These are phyloP conservation scores for Pasiphila rectangulata DNA, from an alignment of 2,888 invertebrate species.

Conservation along the genomic window DNA sequence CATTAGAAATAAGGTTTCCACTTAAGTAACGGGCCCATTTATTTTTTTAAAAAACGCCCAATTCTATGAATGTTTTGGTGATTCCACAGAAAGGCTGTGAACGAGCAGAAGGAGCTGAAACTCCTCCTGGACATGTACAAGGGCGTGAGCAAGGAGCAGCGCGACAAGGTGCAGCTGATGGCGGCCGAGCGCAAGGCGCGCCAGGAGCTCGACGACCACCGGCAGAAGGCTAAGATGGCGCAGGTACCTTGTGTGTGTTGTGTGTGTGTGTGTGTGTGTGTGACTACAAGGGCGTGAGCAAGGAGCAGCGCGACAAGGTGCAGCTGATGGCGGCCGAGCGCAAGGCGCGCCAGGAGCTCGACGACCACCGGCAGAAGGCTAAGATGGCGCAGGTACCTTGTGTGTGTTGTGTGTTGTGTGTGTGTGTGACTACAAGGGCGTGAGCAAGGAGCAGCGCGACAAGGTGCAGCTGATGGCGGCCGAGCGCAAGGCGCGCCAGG, in stretches of 20 bases:
- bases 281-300: conserved; percentile 98
- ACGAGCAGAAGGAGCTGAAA: conserved; percentile 97
- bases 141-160: conserved; percentile 96
- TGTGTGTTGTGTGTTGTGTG: too few species aligned
- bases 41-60: too few species aligned
- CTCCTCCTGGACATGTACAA: conserved; percentile 97
- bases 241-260: too few species aligned
- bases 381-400: too few species aligned
- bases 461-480: conserved; percentile 98
- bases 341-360: conserved; percentile 93
- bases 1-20: too few species aligned
- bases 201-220: conserved; percentile 93
- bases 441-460: conserved; percentile 96
- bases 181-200: conserved; percentile 95
- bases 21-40: too few species aligned
- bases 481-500: conserved; percentile 93
- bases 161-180: conserved; percentile 98
- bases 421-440: too few species aligned
- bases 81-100: conserved; percentile 90
- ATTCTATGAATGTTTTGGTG: too few species aligned
- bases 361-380: conserved; percentile 92
- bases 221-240: conserved; percentile 91
- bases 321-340: conserved; percentile 97
- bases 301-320: conserved; percentile 97
- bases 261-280: too few species aligned